phyloP scores from a whole-genome alignment of 2,113 vertebrate species.

The Chunga burmeisteri region DNA sequence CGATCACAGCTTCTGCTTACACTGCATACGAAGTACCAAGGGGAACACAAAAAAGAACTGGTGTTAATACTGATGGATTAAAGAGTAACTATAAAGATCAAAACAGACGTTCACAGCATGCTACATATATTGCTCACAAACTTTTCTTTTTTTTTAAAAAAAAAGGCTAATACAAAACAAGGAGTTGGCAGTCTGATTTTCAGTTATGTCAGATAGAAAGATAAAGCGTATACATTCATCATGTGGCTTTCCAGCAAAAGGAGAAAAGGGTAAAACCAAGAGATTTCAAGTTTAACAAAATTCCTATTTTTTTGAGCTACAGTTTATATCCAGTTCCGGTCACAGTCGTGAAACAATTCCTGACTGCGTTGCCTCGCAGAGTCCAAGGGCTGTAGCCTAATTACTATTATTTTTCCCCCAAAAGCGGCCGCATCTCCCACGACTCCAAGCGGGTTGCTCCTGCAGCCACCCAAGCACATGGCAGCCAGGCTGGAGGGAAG shows the following conservation, averaged over 20 bases:
- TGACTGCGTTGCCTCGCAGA: conserved; percentile 1
- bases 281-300: conserved; percentile 75
- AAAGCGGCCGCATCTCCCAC: background rate
- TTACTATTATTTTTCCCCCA: background rate
- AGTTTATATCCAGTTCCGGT: conserved; percentile 72
- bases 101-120: conserved; percentile 76
- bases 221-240: conserved; percentile 79
- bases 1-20: conserved; percentile 80
- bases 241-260: conserved; percentile 75
- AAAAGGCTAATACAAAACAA: conserved; percentile 64
- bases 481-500: background rate
- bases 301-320: conserved; percentile 59
- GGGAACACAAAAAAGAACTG: conserved; percentile 68
- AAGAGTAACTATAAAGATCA: conserved; percentile 66
- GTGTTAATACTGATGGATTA: conserved; percentile 81
- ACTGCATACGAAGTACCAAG: conserved; percentile 74
- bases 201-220: conserved; percentile 58
- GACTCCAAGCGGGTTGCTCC: background rate
- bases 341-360: conserved; percentile 41
- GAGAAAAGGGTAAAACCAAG: conserved; percentile 40
- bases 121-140: conserved; percentile 75
- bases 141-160: background rate
- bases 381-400: conserved; percentile 18
- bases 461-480: background rate
- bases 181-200: conserved; percentile 74